phyloP scores from a whole-genome alignment of 2,113 vertebrate genomes.

The Larimichthys polyactis region DNA sequence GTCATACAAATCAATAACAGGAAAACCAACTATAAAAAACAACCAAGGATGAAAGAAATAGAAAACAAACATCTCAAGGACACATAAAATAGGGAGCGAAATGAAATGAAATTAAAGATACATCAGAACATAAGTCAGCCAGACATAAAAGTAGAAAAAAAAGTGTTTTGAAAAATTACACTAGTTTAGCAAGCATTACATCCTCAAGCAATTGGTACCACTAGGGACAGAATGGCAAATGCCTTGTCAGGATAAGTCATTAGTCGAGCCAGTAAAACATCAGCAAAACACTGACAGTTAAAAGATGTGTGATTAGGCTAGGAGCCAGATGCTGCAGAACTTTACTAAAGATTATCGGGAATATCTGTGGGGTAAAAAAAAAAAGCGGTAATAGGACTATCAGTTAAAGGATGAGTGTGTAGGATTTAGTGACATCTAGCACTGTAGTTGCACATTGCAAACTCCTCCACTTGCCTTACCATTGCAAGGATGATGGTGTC shows the following conservation, averaged over 20 bases:
- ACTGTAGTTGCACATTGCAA: too few relatives aligned
- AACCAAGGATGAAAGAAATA: not conserved
- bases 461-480: too few relatives aligned
- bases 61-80: not conserved
- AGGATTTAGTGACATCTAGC: too few relatives aligned
- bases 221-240: slow-evolving; percentile 37
- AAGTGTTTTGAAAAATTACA: slow-evolving; percentile 23
- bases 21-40: not conserved
- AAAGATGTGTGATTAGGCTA: slow-evolving; percentile 6
- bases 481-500: too few relatives aligned
- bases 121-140: not conserved
- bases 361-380: slow-evolving; percentile 5
- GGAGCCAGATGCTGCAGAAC: not conserved
- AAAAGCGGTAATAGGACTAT: too few relatives aligned
- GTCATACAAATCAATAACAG: not conserved
- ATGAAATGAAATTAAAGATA: not conserved
- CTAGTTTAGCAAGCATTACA: slow-evolving; percentile 24
- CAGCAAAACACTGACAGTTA: slow-evolving; percentile 4
- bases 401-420: not conserved
- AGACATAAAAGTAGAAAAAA: slow-evolving; percentile 36
- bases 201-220: slow-evolving; percentile 30
- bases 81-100: slow-evolving; percentile 7
- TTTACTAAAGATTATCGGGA: not conserved
- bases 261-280: slow-evolving; percentile 21
- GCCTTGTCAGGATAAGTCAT: slow-evolving; percentile 42